Evolutionary conservation across 2,113 vertebrate species (phyloP), one percentile per base, ranked within the genome.

Genomic region (Fregetta grallaria): DNA sequence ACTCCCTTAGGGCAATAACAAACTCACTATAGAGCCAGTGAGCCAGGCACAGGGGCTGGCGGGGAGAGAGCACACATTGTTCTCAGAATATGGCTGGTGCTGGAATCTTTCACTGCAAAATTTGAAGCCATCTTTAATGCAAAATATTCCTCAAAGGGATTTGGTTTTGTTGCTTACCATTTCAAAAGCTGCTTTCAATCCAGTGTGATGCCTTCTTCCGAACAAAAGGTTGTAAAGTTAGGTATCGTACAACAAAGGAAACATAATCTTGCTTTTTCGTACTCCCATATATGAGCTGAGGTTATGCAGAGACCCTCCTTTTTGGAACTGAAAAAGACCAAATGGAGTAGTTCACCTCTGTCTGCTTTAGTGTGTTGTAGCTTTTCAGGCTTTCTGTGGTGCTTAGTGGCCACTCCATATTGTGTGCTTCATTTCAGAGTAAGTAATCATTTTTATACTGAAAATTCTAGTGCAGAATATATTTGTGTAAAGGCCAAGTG

Each of bases 101-200:
- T 75, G 52, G 49, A 95, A 73, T 72, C 78, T 85, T 96, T 93
- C 58, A 62, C 27, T 80, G 52, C 44, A 70, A 70, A 59, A 65
- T 92, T 59, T 63, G 50, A 92, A 92, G 58, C 53, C 26, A 55
- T 79, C 80, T 92, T 92, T 94, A 96, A 95, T 97, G 94, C 50
- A 95, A 70, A 92, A 95, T 97, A 89, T 95, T 96, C 82, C 96
- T 96, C 74, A 58, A 82, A 94, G 96, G 96, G 95, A 45, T 95
- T 95, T 96, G 58, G 2, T 59, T 92, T 84, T 92, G 58, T 55
- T 82, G 58, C 66, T 92, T 84, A 36, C 45, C 34, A 10, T 95
- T 94, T 72, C 65, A 86, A 92, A 95, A 92, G 47, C 58, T 80
- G 45, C 63, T 84, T 93, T 95, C 62, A 70, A 26, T 85, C 53